Base-by-base conservation (phyloP, 1,140 invertebrate genomes). In the Tyrophagus putrescentiae region DNA sequence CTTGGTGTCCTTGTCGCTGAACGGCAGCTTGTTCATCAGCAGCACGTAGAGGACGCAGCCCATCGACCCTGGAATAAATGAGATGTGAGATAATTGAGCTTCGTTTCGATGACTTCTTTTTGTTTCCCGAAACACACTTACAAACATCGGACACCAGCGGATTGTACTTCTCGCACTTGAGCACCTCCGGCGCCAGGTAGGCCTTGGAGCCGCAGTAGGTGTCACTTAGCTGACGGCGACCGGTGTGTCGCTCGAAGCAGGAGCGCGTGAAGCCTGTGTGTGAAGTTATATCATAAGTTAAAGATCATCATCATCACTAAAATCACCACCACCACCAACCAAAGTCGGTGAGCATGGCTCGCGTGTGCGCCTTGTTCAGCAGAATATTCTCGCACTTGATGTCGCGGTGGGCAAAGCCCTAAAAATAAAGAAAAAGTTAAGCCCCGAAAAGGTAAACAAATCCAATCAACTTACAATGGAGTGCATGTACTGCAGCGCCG, bases 341-440 rank as follows among this genome's bases (percentile, higher is more conserved):
- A 36, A 63, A 63, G 48, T 63, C 62, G n/a, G 62, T 60, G 28
- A 57, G 28, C 28, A 27, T 44, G 2, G 56, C 42, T 0, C 32
- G 31, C 13, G 53, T 61, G n/a, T 23, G 16, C 21, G 11, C 21
- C 13, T 29, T 48, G 75, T 94, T 88, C 11, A 98, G 75, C 28
- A 98, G 76, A 57, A 97, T 74, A 76, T 96, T 96, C 74, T 97
- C 92, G 4, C 91, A 91, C 73, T 98, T 98, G 33, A 98, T 73
- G 75, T 97, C 92, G 65, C 89, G 78, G 72, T 93, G 89, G 4
- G 84, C 82, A 27, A 93, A 80, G 18, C 87, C 87, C 21, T 25
- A 18, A n/a, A n/a, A n/a, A n/a, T n/a, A n/a, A n/a, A n/a, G n/a
- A n/a, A n/a, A n/a, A n/a, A n/a, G n/a, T n/a, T n/a, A n/a, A n/a